A percentile compares a stretch with the other conserved stretches of the same genome.
Conservation (phyloP, 2,888 invertebrate species). For the Acleris holmiana region DNA sequence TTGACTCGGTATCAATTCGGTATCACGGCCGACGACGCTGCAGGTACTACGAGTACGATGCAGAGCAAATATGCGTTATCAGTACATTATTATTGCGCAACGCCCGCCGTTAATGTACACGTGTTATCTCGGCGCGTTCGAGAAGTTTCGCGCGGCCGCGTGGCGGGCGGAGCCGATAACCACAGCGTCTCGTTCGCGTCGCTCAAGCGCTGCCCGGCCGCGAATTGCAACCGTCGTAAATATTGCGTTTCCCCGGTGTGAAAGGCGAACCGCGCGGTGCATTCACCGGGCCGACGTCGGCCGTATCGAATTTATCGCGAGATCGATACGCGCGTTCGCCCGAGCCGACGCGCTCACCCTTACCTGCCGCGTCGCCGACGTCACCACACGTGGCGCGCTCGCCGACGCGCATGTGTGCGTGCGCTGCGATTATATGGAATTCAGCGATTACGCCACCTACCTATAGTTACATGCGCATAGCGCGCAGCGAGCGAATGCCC, state of each 20-base stretch:
- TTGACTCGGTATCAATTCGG: constrained; percentile 37
- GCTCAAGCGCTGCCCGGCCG: constrained; percentile 46
- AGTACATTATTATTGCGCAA: constrained; percentile 63
- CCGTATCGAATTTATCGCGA: constrained; percentile 77
- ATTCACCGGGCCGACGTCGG: constrained; percentile 65
- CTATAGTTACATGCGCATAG: constrained; percentile 42
- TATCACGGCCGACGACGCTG: constrained; percentile 43
- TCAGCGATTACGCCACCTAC: constrained; percentile 76
- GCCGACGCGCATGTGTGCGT: constrained; percentile 54
- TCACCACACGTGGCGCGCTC: constrained; percentile 71
- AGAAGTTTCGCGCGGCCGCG: constrained; percentile 71
- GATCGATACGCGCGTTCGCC: constrained; percentile 69
- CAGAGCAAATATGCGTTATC: constrained; percentile 49
- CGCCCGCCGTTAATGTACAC: constrained; percentile 65
- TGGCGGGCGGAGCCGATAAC: constrained; percentile 56
- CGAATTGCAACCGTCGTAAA: constrained; percentile 61
- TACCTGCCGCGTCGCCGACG: constrained; percentile 64
- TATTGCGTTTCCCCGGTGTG: constrained; percentile 70
- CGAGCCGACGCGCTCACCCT: constrained; percentile 56
- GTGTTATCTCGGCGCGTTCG: constrained; percentile 71
- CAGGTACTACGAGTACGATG: constrained; percentile 23
- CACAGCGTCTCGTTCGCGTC: constrained; percentile 42
- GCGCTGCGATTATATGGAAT: constrained; percentile 68
- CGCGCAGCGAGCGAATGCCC: constrained; percentile 50
- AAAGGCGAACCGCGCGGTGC: constrained; percentile 73